Base-by-base conservation (phyloP, 1,140 invertebrate genomes). In the Tetragonula clypearis region DNA sequence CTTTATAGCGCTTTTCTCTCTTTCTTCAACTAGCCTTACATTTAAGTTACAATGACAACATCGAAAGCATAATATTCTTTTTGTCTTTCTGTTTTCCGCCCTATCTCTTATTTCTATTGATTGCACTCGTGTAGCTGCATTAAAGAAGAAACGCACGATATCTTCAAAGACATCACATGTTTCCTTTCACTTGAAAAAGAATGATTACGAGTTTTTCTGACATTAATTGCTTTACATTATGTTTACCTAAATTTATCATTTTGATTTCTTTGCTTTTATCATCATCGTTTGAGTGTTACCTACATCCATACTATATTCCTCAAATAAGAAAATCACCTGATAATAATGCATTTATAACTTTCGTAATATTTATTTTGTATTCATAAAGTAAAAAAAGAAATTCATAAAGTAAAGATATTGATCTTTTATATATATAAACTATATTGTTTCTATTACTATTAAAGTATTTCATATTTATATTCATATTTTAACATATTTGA, bases 31-130 rank as follows among this genome's bases (percentile, higher is more conserved):
- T 77, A 77, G 53, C n/a, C 35, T 68, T 82, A 68, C 26, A 14
- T 84, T 49, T 68, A 60, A 56, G 65, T 78, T 84, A 78, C 30
- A 77, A 79, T 12, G 56, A 55, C 82, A 3, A 84, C 76, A 84
- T 62, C 76, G n/a, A 84, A 84, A 84, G 82, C 76, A 79, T 53
- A 41, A 72, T 71, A 35, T 55, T 80, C 53, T 69, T 66, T 53
- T 30, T 15, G 3, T 60, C 21, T 11, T 62, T 71, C n/a, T 26
- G 30, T 58, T 1, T 41, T 35, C 53, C 11, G 23, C 26, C 53
- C 26, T 56, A 35, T 30, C 53, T n/a, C 6, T 76, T 55, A 53
- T n/a, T 17, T 21, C 62, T 65, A 77, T 66, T 82, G 26, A 19
- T 77, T 56, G 21, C 53, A 49, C 14, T 58, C 49, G n/a, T n/a